Evolutionary conservation across 2,113 vertebrate genomes (phyloP), one percentile per base, ranked within the genome.

Genomic region (Eubucco bourcierii): DNA sequence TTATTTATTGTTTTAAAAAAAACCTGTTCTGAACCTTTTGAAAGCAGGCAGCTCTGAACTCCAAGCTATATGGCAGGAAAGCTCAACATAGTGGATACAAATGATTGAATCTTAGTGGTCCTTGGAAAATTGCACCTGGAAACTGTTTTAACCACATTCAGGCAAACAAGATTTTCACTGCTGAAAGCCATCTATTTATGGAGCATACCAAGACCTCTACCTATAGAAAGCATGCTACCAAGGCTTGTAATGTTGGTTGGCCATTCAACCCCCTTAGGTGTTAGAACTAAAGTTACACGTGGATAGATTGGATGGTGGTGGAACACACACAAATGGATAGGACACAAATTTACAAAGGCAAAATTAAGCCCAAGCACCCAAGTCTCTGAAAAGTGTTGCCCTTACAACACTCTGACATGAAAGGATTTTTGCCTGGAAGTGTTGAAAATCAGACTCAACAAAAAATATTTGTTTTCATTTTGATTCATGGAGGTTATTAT

Each of bases 261-360:
- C 10, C 15, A 17, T 17, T 56, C 52, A 91, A 41, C 8, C 12
- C 18, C 3, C 24, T 55, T 28, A 7, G 7, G 20, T 46, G 3
- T 19, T 46, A 55, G 50, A 83, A 60, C 24, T 10, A 33, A 68
- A 61, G 20, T 60, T 33, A 19, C 5, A 52, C 1, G 1, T n/a
- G 44, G 14, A 9, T 33, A 20, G 8, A 55, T 55, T 66, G 10
- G 56, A 0, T 34, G 47, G 6, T 2, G 4, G 27, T 1, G 2
- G 39, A 65, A 7, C 0, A 1, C 1, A 3, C 2, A 10, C 6
- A n/a, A 77, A 34, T 7, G 63, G 4, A 16, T 29, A 66, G 23
- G 52, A 47, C 21, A 80, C 23, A 75, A 60, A 65, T 56, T 12
- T 79, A 12, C 19, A 86, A 83, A 53, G 21, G 53, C 4, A 46